Evolutionary conservation across 2,888 invertebrate species (phyloP).

Genomic region (Drosophila kuntzei): DNA sequence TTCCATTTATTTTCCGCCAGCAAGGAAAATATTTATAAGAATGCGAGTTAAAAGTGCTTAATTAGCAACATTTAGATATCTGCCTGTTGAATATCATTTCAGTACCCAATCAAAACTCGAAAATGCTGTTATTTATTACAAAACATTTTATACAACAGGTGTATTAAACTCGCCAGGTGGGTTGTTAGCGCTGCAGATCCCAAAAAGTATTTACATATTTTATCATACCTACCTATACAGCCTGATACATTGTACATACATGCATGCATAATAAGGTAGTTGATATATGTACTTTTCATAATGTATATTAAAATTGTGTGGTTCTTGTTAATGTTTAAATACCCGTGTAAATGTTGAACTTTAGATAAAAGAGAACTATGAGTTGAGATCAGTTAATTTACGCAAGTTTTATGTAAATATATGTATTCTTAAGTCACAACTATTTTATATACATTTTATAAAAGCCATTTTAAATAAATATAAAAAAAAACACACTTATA

Average conservation of each 20-base stretch:
- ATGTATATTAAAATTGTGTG: conserved; percentile 16
- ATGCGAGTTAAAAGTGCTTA: conserved; percentile 27
- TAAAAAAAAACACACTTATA: conserved; percentile 7
- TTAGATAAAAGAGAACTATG: background rate
- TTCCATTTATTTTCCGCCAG: conserved; percentile 54
- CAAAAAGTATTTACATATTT: conserved; percentile 43
- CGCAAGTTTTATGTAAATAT: conserved; percentile 53
- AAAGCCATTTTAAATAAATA: conserved; percentile 59
- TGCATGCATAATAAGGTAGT: conserved; percentile 6
- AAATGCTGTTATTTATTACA: conserved; percentile 20
- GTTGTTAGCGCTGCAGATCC: conserved; percentile 21
- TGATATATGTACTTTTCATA: conserved; percentile 12
- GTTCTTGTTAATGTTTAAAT: conserved; percentile 5
- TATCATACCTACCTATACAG: conserved; percentile 8
- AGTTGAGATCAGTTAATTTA: conserved; percentile 24
- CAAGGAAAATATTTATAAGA: conserved; percentile 51
- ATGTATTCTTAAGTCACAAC: conserved; percentile 54
- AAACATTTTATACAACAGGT: background rate
- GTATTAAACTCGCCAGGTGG: background rate
- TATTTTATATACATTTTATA: conserved; percentile 60
- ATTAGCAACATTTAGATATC: conserved; percentile 5
- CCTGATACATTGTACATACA: conserved; percentile 2
- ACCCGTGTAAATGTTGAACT: conserved; percentile 12
- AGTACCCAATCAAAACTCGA: conserved; percentile 2
- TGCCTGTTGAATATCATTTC: background rate